phyloP scores from a whole-genome alignment of 2,888 invertebrate genomes.

The Drosophila robusta region DNA sequence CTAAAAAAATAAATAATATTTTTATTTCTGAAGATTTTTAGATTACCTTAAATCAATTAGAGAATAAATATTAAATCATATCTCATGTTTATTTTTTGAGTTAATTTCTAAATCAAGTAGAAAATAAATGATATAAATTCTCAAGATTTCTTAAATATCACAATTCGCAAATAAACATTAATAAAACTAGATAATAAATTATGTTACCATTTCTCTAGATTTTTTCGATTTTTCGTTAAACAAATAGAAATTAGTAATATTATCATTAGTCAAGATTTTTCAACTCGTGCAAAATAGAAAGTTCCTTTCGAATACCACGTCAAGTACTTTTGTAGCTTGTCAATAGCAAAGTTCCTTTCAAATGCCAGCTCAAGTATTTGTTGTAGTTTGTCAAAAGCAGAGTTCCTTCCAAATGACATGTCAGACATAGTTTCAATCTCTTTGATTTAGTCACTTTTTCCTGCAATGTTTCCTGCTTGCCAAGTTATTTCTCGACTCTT shows the following conservation, averaged over 20 bases:
- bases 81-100: too few species aligned
- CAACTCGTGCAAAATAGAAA: not conserved
- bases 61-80: too few species aligned
- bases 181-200: not conserved
- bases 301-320: conserved; percentile 7
- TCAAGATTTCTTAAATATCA: not conserved
- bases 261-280: conserved; percentile 5
- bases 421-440: conserved; percentile 7
- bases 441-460: not conserved
- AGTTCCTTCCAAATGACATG: conserved; percentile 12
- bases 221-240: not conserved
- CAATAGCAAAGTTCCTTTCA: conserved; percentile 9
- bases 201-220: not conserved
- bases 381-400: conserved; percentile 3
- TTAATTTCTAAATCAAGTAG: not conserved
- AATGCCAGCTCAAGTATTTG: conserved; percentile 12
- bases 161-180: too few species aligned
- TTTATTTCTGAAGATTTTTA: too few species aligned
- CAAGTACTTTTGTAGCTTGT: conserved; percentile 7
- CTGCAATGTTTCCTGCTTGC: conserved; percentile 3
- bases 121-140: not conserved
- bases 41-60: too few species aligned
- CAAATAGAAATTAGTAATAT: not conserved
- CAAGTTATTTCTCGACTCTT: not conserved
- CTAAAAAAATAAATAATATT: too few species aligned